These are phyloP conservation scores for Spialia ferax DNA, from an alignment of 2,888 invertebrate species.

Conservation along the genomic window DNA sequence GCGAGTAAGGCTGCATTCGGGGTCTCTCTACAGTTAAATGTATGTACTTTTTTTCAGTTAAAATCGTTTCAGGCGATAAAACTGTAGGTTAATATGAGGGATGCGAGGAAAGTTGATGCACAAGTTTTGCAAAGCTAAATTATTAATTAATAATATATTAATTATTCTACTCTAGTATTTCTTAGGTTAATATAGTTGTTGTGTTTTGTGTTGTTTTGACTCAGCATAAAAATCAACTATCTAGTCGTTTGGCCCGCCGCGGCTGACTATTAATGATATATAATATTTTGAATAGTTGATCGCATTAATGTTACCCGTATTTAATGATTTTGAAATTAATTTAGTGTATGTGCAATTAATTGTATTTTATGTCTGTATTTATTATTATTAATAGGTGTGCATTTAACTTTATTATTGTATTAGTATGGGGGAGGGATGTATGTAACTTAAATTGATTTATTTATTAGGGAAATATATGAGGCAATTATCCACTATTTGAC, in stretches of 20 bases:
- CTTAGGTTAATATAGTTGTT: conserved; percentile 79
- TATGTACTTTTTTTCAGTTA: conserved; percentile 30
- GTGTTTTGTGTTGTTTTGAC: conserved; percentile 78
- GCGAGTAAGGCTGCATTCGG: conserved; percentile 21
- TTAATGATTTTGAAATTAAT: conserved; percentile 71
- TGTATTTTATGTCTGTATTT: conserved; percentile 72
- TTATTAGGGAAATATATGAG: conserved; percentile 80
- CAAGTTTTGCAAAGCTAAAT: conserved; percentile 69
- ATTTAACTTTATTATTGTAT: conserved; percentile 68
- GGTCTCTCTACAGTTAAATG: conserved; percentile 32
- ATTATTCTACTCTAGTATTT: conserved; percentile 59
- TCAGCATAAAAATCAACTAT: conserved; percentile 58
- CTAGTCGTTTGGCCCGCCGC: conserved; percentile 57
- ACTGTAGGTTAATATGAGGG: conserved; percentile 52
- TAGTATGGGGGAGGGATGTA: conserved; percentile 46
- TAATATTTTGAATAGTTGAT: conserved; percentile 56
- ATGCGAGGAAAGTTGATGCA: conserved; percentile 59
- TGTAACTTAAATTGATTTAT: conserved; percentile 75
- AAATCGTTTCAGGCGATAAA: conserved; percentile 39
- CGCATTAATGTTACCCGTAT: conserved; percentile 63
- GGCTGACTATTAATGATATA: conserved; percentile 47
- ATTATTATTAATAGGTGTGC: conserved; percentile 60
- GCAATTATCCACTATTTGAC: conserved; percentile 57
- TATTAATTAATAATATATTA: conserved; percentile 52
- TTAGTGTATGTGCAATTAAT: conserved; percentile 82